These are phyloP conservation scores for Coronaproctus castanopsis DNA, from an alignment of 2,888 invertebrate species.

Conservation along the genomic window DNA sequence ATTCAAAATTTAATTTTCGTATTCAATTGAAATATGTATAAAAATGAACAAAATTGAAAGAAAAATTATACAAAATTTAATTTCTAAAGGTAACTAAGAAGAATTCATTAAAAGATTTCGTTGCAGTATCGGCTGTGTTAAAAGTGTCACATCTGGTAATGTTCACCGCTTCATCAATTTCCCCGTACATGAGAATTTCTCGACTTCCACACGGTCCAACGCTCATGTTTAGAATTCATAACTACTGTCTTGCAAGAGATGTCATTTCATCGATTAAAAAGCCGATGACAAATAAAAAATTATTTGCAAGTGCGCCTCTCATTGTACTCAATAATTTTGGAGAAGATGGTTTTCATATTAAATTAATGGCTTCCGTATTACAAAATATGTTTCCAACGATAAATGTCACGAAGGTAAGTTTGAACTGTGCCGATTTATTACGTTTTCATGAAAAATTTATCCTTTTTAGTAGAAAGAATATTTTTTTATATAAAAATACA, in stretches of 20 bases:
- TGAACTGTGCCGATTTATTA: neutral
- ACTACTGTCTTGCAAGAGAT: slow-evolving; percentile 65
- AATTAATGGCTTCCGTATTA: slow-evolving; percentile 84
- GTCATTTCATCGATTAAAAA: slow-evolving; percentile 67
- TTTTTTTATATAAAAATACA: too few species aligned
- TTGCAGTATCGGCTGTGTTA: slow-evolving; percentile 69
- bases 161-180: slow-evolving; percentile 67
- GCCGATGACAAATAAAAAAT: slow-evolving; percentile 59
- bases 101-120: slow-evolving; percentile 90
- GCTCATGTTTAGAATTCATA: slow-evolving; percentile 62
- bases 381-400: slow-evolving; percentile 98
- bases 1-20: too few species aligned
- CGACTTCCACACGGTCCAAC: slow-evolving; percentile 83
- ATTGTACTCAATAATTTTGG: slow-evolving; percentile 78
- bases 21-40: too few species aligned
- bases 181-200: slow-evolving; percentile 65
- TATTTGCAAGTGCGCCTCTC: slow-evolving; percentile 73
- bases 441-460: neutral
- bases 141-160: slow-evolving; percentile 85
- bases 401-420: slow-evolving; percentile 69
- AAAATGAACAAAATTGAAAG: too few species aligned
- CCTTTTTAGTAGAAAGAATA: too few species aligned
- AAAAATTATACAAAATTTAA: too few species aligned
- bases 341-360: slow-evolving; percentile 71
- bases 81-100: slow-evolving; percentile 52